A percentile compares a stretch with the other conserved stretches of the same genome.
These are phyloP conservation scores for Morphnarchus princeps DNA, from an alignment of 2,113 vertebrate species.

Conservation along the genomic window DNA sequence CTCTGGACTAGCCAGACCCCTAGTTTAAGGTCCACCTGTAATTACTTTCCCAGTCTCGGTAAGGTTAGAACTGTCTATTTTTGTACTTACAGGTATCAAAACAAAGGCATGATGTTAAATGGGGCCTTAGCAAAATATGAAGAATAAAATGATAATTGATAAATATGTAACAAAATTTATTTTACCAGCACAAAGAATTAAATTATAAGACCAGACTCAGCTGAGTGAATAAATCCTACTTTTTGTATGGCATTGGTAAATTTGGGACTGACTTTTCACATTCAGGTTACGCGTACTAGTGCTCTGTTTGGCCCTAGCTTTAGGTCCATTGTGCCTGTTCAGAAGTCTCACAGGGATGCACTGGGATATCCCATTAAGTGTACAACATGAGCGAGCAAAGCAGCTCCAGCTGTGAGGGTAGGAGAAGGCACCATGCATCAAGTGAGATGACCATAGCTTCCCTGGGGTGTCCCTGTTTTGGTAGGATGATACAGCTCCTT, in stretches of 20 bases:
- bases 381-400: neutral
- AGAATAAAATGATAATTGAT: neutral
- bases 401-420: neutral
- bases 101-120: neutral
- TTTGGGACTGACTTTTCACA: neutral
- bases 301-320: neutral
- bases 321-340: neutral
- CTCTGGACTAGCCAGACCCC: neutral
- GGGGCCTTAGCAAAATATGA: neutral
- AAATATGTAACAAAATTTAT: neutral
- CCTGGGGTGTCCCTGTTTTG: neutral
- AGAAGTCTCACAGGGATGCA: neutral
- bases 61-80: neutral
- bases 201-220: neutral
- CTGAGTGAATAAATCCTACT: neutral
- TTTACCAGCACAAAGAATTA: neutral
- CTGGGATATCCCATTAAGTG: neutral
- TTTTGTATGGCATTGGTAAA: neutral
- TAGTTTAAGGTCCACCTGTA: neutral
- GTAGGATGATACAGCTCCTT: neutral
- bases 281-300: neutral
- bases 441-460: neutral
- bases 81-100: neutral
- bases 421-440: fast-evolving
- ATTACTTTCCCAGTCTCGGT: neutral